Evolutionary conservation across 2,888 invertebrate species (phyloP), one percentile per base, ranked within the genome.

Genomic region (Leptopterna dolabrata): DNA sequence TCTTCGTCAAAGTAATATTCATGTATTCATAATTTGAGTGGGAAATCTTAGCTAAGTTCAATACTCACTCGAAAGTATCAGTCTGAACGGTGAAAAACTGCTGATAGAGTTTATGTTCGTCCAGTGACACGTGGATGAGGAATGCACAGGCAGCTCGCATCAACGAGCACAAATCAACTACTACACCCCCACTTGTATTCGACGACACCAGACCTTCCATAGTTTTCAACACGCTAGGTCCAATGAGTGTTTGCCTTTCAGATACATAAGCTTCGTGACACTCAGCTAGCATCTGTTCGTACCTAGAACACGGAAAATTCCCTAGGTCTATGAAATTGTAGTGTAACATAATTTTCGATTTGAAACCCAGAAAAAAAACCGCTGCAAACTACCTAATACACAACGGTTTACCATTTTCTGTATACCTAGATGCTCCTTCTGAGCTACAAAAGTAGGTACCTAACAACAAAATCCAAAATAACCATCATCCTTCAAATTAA

Each of bases 51-150:
- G 7, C 7, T 4, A 36, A 2, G 36, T 7, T 36, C 36, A 36
- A 36, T 2, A 36, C 93, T 93, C 90, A 95, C 94, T 94, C 94
- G 6, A 97, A 91, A 76, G 95, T 94, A 1, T 93, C 92, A 7
- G 95, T 95, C 0, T 94, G 92, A 63, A 94, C 93, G 0, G 94
- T 93, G 91, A 99, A 99, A 92, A 99, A 98, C 91, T 98, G 97
- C 89, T 95, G 94, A 92, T 96, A 99, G 2, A 99, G 93, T 89
- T 96, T 95, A 90, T 97, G 95, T 92, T 99, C 99, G 92, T 99
- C 99, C 90, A 98, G 95, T 90, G 98, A 98, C 0, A 99, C 95
- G 91, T 98, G 97, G 47, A 99, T 95, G 47, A 98, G 93, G 91
- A 99, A 95, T 13, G 97, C 95, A 92, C 97, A 97, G 0, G 98